Conservation (phyloP, 1,140 invertebrate species). For the Drosophila quadrilineata region DNA sequence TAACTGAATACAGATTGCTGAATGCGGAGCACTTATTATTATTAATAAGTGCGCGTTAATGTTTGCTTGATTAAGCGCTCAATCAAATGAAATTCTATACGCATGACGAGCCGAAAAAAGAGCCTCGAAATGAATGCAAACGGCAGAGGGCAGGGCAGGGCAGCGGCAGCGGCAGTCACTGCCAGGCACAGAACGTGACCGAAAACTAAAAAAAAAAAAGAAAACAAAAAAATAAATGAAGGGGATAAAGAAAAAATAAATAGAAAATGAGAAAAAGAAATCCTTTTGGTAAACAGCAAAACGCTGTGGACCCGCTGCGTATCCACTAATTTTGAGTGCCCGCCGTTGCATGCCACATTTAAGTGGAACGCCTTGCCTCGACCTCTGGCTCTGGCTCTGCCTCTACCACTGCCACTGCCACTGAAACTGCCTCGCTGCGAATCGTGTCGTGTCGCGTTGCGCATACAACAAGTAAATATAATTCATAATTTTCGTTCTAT, state of each 20-base stretch:
- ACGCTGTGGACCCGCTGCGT: conserved; percentile 20
- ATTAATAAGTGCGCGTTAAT: conserved; percentile 77
- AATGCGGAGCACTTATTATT: conserved; percentile 63
- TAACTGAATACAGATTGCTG: conserved; percentile 12
- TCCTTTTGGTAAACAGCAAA: conserved; percentile 28
- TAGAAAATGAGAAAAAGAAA: conserved; percentile 16
- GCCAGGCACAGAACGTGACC: conserved; percentile 9
- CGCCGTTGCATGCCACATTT: conserved; percentile 52
- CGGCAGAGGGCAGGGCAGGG: conserved; percentile 32
- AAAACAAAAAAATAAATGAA: background rate
- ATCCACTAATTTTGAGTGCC: conserved; percentile 37
- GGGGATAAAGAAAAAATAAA: background rate
- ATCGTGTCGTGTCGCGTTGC: background rate
- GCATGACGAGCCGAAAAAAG: conserved; percentile 56
- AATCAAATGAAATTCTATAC: conserved; percentile 79
- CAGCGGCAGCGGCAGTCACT: conserved; percentile 5
- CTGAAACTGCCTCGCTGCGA: background rate
- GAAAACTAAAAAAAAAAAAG: background rate
- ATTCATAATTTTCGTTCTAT: conserved; percentile 63
- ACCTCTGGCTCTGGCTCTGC: too few relatives aligned
- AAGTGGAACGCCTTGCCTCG: conserved; percentile 26
- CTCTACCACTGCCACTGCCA: too few relatives aligned
- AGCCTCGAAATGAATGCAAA: conserved; percentile 29
- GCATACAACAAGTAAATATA: conserved; percentile 60
- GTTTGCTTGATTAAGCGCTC: conserved; percentile 78